These are phyloP conservation scores for Haliclystus octoradiatus DNA, from an alignment of 30 jellyfish, hydroid and myxozoan species.

Conservation along the genomic window DNA sequence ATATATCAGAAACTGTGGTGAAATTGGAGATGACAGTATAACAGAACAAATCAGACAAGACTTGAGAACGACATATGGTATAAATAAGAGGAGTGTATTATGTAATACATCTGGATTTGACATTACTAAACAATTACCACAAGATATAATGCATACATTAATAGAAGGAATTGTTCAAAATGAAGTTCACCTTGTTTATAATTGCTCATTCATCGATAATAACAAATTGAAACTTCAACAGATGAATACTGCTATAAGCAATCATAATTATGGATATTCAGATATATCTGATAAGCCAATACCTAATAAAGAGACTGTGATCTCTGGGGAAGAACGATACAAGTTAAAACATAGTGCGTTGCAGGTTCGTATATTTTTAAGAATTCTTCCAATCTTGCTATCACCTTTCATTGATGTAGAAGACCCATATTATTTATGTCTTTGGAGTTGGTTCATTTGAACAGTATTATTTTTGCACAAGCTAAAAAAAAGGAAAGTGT, in stretches of 20 bases:
- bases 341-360: constrained; percentile 10
- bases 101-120: constrained; percentile 16
- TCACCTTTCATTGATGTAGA: background rate
- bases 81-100: too few species aligned
- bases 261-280: background rate
- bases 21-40: too few species aligned
- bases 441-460: background rate
- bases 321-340: constrained; percentile 9
- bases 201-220: background rate
- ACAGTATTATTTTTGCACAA: background rate
- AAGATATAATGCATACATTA: constrained; percentile 30
- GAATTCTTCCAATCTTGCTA: background rate
- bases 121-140: too few species aligned
- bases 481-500: background rate
- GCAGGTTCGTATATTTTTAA: constrained; percentile 2
- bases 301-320: constrained; percentile 9
- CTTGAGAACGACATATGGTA: too few species aligned
- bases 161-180: constrained; percentile 23
- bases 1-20: constrained; percentile 2
- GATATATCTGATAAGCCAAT: constrained; percentile 3
- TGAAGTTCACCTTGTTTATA: constrained; percentile 4
- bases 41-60: too few species aligned
- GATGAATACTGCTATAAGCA: background rate
- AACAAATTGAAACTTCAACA: background rate
- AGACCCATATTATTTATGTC: background rate